Evolutionary conservation across 2,113 vertebrate species (phyloP).

Genomic region (Papio anubis): DNA sequence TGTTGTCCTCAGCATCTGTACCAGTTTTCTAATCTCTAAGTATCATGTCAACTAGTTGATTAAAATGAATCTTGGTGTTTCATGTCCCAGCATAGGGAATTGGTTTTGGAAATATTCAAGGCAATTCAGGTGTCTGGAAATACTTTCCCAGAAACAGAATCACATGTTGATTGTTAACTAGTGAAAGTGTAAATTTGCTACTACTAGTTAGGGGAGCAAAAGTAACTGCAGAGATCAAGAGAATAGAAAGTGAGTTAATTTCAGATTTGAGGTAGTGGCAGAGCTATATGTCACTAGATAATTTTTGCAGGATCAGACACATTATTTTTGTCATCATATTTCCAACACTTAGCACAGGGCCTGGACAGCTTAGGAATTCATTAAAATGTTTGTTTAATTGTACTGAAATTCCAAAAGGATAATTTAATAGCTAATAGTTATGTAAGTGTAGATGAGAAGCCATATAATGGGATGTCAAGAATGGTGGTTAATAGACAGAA

Average conservation of each 20-base stretch:
- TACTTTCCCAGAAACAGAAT: background rate
- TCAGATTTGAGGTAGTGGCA: background rate
- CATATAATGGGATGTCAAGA: background rate
- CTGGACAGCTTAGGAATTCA: background rate
- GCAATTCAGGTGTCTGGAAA: background rate
- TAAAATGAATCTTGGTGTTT: background rate
- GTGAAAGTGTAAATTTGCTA: background rate
- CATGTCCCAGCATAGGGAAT: background rate
- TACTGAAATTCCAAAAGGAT: background rate
- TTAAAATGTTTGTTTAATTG: background rate
- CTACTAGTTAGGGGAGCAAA: background rate
- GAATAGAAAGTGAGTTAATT: background rate
- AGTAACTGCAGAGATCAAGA: background rate
- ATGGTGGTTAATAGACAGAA: background rate
- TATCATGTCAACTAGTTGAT: background rate
- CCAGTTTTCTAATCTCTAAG: background rate
- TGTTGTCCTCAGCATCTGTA: background rate
- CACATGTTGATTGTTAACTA: background rate
- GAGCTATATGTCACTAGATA: background rate
- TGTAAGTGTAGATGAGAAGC: background rate
- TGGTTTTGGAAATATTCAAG: background rate
- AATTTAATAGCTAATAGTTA: background rate
- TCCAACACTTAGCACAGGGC: background rate
- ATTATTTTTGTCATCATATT: background rate
- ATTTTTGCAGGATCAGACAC: background rate